Evolutionary conservation across 1,140 invertebrate genomes (phyloP).

Genomic region (Caenorhabditis remanei): DNA sequence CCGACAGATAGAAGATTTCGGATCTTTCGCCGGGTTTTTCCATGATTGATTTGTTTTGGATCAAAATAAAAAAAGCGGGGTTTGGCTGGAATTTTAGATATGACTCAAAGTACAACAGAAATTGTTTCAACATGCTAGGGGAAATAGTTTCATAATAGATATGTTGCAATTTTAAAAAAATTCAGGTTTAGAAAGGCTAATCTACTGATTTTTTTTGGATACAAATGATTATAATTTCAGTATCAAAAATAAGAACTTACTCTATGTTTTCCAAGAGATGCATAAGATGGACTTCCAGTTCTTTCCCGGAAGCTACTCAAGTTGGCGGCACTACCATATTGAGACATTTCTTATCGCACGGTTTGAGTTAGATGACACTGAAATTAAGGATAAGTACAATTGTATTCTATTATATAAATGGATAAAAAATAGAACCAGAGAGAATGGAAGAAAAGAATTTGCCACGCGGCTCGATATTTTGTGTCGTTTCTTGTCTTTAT

Average conservation of each 20-base stretch:
- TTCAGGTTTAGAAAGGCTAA: no score
- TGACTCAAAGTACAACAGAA: no score
- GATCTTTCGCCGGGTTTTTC: conserved; percentile 3
- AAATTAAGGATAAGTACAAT: neutral
- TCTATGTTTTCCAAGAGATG: conserved; percentile 58
- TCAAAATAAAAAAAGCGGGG: neutral
- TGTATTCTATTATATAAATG: neutral
- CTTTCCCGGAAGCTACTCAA: conserved; percentile 60
- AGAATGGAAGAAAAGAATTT: conserved; percentile 28
- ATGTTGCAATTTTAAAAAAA: no score
- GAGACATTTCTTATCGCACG: conserved; percentile 57
- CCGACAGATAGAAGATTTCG: conserved; percentile 8
- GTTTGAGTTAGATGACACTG: neutral
- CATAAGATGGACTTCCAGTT: conserved; percentile 66
- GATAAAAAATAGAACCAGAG: neutral
- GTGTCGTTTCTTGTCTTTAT: conserved; percentile 41
- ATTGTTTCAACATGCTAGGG: no score
- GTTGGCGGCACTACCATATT: conserved; percentile 67
- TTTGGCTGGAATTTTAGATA: neutral
- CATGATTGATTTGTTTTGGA: conserved; percentile 53
- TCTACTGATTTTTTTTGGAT: no score
- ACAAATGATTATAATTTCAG: no score
- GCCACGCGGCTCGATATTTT: conserved; percentile 33
- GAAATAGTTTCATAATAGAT: no score
- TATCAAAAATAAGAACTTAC: neutral